Evolutionary conservation across 2,113 vertebrate species (phyloP), one percentile per base, ranked within the genome.

Genomic region (Nothobranchius furzeri): DNA sequence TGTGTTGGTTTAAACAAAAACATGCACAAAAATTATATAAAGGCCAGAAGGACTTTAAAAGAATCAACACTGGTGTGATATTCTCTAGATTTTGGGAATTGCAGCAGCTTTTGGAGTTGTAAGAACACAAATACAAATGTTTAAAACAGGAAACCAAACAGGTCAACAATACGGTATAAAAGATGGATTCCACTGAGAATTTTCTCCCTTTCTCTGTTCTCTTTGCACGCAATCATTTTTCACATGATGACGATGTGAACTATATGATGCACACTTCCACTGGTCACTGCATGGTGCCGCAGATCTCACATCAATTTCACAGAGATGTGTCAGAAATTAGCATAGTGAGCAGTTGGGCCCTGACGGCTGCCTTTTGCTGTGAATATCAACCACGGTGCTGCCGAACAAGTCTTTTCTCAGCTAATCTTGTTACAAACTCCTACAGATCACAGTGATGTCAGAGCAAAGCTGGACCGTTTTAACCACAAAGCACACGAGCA

Each of bases 331-430:
- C 83, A 89, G 73, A 85, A 85, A 88, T 88, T 84, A 83, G 82
- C 86, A 87, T 85, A 80, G 85, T 78, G 87, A 90, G 88, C 87
- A 92, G 84, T 91, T 90, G 89, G 87, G 78, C 84, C 76, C 83
- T 91, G 90, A 92, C 89, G 68, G 84, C 68, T 87, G 82, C 75
- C 70, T 84, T 92, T 93, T 89, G 85, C 91, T 75, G 87, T 87
- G 91, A 90, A 93, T 92, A 91, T 89, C 82, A 93, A 92, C 79
- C 87, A 87, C 15, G 40, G 64, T 15, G 75, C 77, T 74, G 79
- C 79, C 85, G 86, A 88, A 76, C 63, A 81, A 86, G 80, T 81
- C 78, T 70, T 68, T 81, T 84, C 86, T 86, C 86, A 75, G 90
- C 78, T 78, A 73, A 86, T 89, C 81, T 77, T 86, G 84, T 83